A percentile compares a stretch with the other conserved stretches of the same genome.
These are phyloP conservation scores for Thera britannica DNA, from an alignment of 2,888 invertebrate genomes.

Conservation along the genomic window DNA sequence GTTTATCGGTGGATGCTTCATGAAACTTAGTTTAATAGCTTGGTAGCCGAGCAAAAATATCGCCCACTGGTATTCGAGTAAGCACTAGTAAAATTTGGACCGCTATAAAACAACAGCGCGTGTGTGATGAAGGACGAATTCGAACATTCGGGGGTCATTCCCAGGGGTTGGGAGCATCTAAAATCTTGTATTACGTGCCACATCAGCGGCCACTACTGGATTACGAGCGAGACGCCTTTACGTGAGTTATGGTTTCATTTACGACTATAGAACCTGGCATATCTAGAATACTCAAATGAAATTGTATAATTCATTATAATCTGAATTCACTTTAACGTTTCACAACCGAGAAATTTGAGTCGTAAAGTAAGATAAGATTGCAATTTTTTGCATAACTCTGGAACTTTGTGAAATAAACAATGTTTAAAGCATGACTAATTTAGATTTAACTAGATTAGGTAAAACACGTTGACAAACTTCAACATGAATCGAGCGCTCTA, in stretches of 20 bases:
- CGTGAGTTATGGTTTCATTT: constrained; percentile 68
- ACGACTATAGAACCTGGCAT: constrained; percentile 58
- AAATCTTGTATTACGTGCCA: constrained; percentile 71
- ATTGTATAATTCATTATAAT: constrained; percentile 29
- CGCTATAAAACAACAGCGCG: constrained; percentile 65
- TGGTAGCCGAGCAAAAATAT: constrained; percentile 25
- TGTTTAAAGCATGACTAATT: constrained; percentile 40
- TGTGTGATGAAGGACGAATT: constrained; percentile 70
- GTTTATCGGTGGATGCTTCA: background rate
- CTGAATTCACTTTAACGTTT: constrained; percentile 18
- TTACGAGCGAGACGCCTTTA: constrained; percentile 66
- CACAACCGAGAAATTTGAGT: constrained; percentile 4
- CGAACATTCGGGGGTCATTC: constrained; percentile 68
- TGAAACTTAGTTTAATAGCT: constrained; percentile 22
- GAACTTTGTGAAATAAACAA: constrained; percentile 39
- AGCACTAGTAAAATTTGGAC: constrained; percentile 55
- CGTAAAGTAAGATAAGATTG: constrained; percentile 29
- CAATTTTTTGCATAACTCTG: constrained; percentile 28
- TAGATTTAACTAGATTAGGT: constrained; percentile 40
- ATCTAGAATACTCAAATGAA: constrained; percentile 39
- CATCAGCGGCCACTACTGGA: constrained; percentile 69
- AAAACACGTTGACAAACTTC: constrained; percentile 33
- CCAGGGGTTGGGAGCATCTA: constrained; percentile 61
- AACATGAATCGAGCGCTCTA: constrained; percentile 32
- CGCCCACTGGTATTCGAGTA: constrained; percentile 57